Evolutionary conservation across 2,797 vertebrate genomes (phyloP), one percentile per base, ranked within the genome.

Genomic region (Kryptolebias ocellatus): DNA sequence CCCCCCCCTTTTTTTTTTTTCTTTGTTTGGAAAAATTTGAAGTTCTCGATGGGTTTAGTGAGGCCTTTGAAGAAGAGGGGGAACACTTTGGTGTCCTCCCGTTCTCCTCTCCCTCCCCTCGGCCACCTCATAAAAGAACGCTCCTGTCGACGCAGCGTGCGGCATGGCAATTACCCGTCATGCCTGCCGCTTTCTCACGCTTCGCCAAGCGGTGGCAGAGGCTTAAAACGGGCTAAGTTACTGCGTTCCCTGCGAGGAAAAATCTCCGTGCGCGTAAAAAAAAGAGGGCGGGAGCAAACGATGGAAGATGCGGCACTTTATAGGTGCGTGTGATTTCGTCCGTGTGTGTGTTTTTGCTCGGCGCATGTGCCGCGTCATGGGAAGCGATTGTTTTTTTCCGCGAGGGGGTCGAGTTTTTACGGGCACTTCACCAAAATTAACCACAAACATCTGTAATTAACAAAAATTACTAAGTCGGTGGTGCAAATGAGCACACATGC

Each of bases 371-470:
- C 63, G 75, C 64, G 79, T 90, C 90, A 87, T 90, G 89, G 92
- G 89, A 93, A 92, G 84, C 81, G 87, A 85, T 92, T 51, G 10
- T 42, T 11, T 46, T 46, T 89, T 94, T 93, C 84, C 85, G 80
- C 92, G 91, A 93, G 87, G 39, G 91, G 87, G 57, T 51, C 85
- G 77, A 80, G 60, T 89, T 92, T 94, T 93, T 93, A 94, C 82
- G 76, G 70, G 81, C 86, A 74, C 83, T 92, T 93, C 76, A 79
- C 83, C 78, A 78, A 87, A 89, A 91, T 89, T 70, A 74, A 91
- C 91, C 91, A 90, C 91, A 94, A 89, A 79, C 80, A 84, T 89
- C 87, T 79, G 78, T 91, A 85, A 93, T 89, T 91, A 90, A 84
- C 78, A 74, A 56, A 56, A 72, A 86, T 89, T 87, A 83, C 67